Base-by-base conservation (phyloP, 2,113 vertebrate genomes). In the Typhlomys cinereus region DNA sequence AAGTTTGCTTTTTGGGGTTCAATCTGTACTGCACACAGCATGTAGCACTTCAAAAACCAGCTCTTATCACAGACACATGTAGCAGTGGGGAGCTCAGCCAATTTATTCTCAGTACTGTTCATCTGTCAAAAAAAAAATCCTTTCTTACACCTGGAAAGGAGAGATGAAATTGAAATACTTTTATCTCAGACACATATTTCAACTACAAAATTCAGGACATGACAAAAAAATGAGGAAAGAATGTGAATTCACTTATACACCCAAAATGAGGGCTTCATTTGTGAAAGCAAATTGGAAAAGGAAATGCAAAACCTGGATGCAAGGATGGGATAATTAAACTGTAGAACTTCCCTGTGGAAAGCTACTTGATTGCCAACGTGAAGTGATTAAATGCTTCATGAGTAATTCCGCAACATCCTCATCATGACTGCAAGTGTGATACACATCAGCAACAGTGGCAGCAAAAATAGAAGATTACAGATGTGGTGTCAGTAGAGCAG, bases 101-200 rank as follows among this genome's bases (percentile, higher is more conserved):
- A 71, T 86, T 93, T 73, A 73, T 25, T 92, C 81, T 85, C 69
- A 83, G 27, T 64, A 57, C 54, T 79, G 59, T 64, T 36, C 27
- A n/a, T 34, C 79, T 88, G 81, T 90, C 59, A 82, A 57, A n/a
- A n/a, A n/a, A n/a, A n/a, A n/a, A 86, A 46, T 36, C 36, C 48
- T 84, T 41, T 52, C 20, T 50, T 67, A 92, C 93, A 46, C 75
- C 52, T 93, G 15, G 4, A 57, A 39, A 44, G 41, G 27, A 31
- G 54, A 92, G 86, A 93, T 13, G 69, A 31, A 66, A 48, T 23
- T 66, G 44, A 88, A 95, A 93, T 50, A 41, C 57, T 57, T 83
- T 95, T 93, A 89, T 86, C 76, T 85, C 89, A 90, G 54, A 83
- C 61, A 84, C n/a, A 34, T 66, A 90, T 94, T 93, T 96, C 89